Base-by-base conservation (phyloP, 37 sponge, comb jelly and placozoan genomes). In the Chondrilla cf. caribensis region DNA sequence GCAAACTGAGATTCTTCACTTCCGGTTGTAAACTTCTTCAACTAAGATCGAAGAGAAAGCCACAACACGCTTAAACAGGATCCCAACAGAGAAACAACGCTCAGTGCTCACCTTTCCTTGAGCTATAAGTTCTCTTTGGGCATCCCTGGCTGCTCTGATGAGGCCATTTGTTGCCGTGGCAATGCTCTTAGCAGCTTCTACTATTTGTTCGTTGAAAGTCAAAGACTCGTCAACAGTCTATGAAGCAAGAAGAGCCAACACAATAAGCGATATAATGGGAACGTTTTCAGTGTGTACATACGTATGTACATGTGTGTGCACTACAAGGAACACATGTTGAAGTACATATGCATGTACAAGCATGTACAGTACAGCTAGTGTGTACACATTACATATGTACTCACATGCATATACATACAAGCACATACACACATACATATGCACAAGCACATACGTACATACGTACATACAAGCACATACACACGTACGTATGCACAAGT, bases 1-100 rank as follows among this genome's bases (percentile, higher is more conserved):
- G 81, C 35, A 81, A 86, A 89, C 65, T 86, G 80, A 71, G 79
- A 60, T 26, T 85, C 90, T 29, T 85, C 77, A 57, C 58, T 54
- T 26, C 78, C 78, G 40, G 76, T 2, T 36, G 41, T 38, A 0
- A 73, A 42, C 25, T 73, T 73, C 76, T 73, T 73, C 76, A 73
- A 18, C 76, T 73, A 9, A 24, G n/a, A n/a, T n/a, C n/a, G n/a
- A 67, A 67, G 35, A 33, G 5, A 32, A n/a, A 67, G 29, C 2
- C 31, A 25, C 68, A 67, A 29, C 68, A 47, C 11, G 51, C 51
- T 47, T 11, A 47, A 47, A 47, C 11, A 11, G 6, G 51, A 47
- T 47, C 51, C 51, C 6, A 47, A 11, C 11, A 47, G 51, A 11
- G 51, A 47, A 47, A 47, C 51, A n/a, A n/a, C 51, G 9, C 51